Evolutionary conservation across 2,797 vertebrate species (phyloP).

Genomic region (Falco biarmicus): DNA sequence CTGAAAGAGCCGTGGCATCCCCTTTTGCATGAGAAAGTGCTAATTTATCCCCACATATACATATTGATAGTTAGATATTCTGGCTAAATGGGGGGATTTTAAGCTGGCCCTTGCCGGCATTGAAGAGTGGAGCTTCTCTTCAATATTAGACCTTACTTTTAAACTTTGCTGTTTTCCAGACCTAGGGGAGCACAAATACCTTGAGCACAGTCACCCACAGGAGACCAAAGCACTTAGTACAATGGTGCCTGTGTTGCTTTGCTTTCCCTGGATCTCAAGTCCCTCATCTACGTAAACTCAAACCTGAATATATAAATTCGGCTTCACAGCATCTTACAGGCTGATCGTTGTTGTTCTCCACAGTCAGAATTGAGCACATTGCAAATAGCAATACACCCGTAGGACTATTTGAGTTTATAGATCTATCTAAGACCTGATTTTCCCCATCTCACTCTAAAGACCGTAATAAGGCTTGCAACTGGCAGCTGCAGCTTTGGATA

Average conservation of each 20-base stretch:
- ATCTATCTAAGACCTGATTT: not conserved
- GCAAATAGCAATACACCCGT: not conserved
- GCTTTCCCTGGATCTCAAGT: not conserved
- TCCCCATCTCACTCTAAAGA: not conserved
- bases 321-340: not conserved
- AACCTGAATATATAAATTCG: not conserved
- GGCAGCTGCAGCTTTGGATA: not conserved
- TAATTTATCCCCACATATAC: not conserved
- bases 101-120: not conserved
- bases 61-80: not conserved
- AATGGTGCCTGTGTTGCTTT: not conserved
- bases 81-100: not conserved
- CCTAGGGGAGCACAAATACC: not conserved
- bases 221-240: not conserved
- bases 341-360: not conserved
- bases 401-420: not conserved
- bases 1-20: not conserved
- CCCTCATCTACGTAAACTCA: not conserved
- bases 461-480: not conserved
- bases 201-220: not conserved
- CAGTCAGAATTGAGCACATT: not conserved
- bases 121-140: not conserved
- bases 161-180: not conserved
- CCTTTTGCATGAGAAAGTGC: not conserved
- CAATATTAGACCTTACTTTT: not conserved